phyloP scores from a whole-genome alignment of 2,113 vertebrate species.

The Redunca redunca region DNA sequence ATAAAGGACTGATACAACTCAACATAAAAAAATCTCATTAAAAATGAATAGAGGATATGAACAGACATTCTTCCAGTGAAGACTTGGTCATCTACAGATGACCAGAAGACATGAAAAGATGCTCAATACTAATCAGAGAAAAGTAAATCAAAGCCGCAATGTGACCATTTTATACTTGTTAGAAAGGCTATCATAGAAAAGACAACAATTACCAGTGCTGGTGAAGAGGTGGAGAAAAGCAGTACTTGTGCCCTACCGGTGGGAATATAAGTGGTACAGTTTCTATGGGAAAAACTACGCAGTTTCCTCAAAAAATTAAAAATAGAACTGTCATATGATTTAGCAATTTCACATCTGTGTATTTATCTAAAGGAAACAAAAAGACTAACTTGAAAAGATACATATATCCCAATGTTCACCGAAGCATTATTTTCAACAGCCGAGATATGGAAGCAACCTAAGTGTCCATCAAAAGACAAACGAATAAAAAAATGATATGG shows the following conservation, averaged over 20 bases:
- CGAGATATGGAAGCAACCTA: background rate
- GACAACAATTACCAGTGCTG: background rate
- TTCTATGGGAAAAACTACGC: background rate
- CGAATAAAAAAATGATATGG: background rate
- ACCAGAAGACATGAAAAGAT: background rate
- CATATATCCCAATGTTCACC: background rate
- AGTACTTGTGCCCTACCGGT: too few relatives aligned
- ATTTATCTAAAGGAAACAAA: background rate
- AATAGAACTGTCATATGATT: background rate
- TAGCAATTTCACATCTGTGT: background rate
- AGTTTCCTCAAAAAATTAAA: background rate
- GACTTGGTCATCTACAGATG: background rate
- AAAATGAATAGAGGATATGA: background rate
- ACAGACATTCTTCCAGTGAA: background rate
- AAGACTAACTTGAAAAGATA: background rate
- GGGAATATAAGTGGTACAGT: background rate
- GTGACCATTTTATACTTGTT: background rate
- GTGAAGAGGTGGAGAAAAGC: background rate
- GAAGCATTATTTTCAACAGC: background rate
- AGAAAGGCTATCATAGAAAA: background rate
- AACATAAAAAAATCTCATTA: background rate
- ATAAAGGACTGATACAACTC: background rate
- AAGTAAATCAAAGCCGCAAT: background rate
- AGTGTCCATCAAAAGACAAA: background rate
- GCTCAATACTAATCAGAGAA: background rate